phyloP scores from a whole-genome alignment of 2,113 vertebrate species.

The Zosterops hypoxanthus region DNA sequence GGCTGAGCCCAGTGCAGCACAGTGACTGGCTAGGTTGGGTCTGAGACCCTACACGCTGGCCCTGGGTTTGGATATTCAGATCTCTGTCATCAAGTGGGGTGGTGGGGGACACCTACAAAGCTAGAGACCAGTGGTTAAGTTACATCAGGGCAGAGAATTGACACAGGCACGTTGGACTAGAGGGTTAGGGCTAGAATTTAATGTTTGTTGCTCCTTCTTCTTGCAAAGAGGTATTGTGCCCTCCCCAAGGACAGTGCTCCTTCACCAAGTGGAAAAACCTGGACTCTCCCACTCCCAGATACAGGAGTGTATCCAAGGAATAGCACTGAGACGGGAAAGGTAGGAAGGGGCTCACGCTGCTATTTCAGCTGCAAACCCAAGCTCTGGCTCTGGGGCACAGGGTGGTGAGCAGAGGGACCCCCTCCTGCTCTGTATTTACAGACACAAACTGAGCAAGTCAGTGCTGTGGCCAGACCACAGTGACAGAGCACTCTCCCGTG shows the following conservation, averaged over 20 bases:
- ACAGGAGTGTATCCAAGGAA: not conserved
- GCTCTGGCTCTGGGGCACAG: fast-evolving
- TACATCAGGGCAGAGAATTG: not conserved
- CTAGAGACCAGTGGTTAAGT: not conserved
- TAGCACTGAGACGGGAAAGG: not conserved
- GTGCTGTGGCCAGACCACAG: fast-evolving
- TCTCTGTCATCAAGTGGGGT: fast-evolving
- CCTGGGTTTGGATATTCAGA: not conserved
- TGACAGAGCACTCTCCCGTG: fast-evolving
- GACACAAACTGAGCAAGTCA: not conserved
- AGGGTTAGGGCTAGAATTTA: not conserved
- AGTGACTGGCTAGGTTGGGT: not conserved
- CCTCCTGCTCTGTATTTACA: not conserved
- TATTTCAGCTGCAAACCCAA: not conserved
- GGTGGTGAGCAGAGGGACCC: not conserved
- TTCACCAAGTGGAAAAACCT: fast-evolving
- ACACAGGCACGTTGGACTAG: not conserved
- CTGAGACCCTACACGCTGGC: fast-evolving
- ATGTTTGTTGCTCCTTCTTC: not conserved
- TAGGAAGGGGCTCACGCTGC: not conserved
- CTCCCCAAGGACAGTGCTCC: not conserved
- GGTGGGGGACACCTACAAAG: not conserved
- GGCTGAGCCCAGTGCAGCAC: fast-evolving
- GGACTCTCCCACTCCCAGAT: fast-evolving
- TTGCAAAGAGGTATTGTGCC: not conserved